Evolutionary conservation across 2,797 vertebrate species (phyloP), one percentile per base, ranked within the genome.

Genomic region (Danio kyathit): DNA sequence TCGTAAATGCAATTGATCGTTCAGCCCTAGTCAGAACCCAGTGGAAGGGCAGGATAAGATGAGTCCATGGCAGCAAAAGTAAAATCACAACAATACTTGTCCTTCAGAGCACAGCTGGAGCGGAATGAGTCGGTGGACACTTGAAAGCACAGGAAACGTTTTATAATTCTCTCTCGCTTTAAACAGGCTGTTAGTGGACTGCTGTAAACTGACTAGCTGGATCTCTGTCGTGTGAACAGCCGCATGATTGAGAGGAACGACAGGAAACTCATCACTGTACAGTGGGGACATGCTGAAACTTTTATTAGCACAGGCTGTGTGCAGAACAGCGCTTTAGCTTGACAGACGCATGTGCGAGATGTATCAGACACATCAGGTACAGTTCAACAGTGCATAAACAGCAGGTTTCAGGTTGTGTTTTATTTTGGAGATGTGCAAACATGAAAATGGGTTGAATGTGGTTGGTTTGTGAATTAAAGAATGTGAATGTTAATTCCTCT

Each of bases 31-130:
- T 19, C 40, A 19, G 19, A 73, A 46, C 16, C 17, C 57, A 41
- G 12, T 56, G 10, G 52, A 65, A 72, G 43, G 43, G 19, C 16
- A 52, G 11, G 21, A 56, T 63, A 73, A 66, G 49, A 74, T 74
- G 60, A 80, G 61, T 54, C 44, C 17, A 66, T 66, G 74, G 54
- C 61, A 76, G 61, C 38, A 52, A 65, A 77, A 46, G 60, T 66
- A 65, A 71, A 74, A 80, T 79, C 66, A 63, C 41, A 74, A 80
- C 51, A 80, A 74, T 66, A 72, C 51, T 29, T 74, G 70, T 74
- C 79, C 79, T 80, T 80, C 79, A 80, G 16, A 66, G 52, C 79
- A 57, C 79, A 80, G 70, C 79, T 80, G 79, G 69, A 74, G 61
- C 41, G 17, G 61, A 59, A 80, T 40, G 57, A 80, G 51, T 44